A percentile compares a stretch with the other conserved stretches of the same genome.
These are phyloP conservation scores for Cephus nigrinus DNA, from an alignment of 2,888 invertebrate genomes.

Conservation along the genomic window DNA sequence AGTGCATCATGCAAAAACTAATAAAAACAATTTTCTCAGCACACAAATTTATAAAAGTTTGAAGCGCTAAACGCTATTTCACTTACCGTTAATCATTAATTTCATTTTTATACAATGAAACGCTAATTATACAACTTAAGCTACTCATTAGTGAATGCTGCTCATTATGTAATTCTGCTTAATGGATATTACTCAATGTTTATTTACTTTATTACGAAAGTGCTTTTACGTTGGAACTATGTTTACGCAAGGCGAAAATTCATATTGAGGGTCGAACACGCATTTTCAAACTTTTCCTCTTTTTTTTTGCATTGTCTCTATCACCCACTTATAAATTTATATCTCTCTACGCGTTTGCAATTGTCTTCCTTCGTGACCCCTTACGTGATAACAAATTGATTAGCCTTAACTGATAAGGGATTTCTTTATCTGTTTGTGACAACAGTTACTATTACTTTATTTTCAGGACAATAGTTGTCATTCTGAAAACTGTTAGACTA, in stretches of 20 bases:
- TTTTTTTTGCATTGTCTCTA: neutral
- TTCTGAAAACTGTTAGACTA: neutral
- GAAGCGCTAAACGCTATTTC: neutral
- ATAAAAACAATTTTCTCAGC: neutral
- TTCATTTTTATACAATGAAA: neutral
- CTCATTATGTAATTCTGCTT: neutral
- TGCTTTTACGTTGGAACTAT: neutral
- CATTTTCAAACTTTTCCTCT: neutral
- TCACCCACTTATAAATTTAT: neutral
- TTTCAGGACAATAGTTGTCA: neutral
- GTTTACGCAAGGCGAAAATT: neutral
- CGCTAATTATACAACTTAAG: neutral
- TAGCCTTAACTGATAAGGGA: neutral
- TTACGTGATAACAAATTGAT: neutral
- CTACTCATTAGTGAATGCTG: neutral
- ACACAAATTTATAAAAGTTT: neutral
- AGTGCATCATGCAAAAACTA: neutral
- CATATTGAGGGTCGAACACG: neutral
- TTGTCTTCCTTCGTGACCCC: neutral
- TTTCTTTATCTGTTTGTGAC: neutral
- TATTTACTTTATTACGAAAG: neutral
- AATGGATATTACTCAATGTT: neutral
- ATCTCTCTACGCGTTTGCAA: neutral
- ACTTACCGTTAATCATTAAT: neutral
- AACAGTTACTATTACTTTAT: neutral